Conservation (phyloP, 2,888 invertebrate genomes). For the Ophonus ardosiacus region DNA sequence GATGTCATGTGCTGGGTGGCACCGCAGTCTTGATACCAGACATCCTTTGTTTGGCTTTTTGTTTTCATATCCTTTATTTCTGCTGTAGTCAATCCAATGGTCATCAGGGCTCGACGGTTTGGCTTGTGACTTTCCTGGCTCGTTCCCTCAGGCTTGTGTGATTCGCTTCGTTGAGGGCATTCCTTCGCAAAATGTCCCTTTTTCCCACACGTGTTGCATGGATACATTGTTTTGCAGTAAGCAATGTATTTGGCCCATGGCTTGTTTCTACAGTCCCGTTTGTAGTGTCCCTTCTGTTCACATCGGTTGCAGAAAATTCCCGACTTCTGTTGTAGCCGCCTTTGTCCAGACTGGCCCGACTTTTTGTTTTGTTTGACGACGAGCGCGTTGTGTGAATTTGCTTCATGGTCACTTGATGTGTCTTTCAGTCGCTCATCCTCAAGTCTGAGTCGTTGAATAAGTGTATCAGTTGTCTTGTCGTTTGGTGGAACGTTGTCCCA, state of each 20-base stretch:
- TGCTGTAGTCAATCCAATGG: constrained; percentile 38
- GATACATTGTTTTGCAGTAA: constrained; percentile 68
- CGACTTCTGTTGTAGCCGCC: too few relatives aligned
- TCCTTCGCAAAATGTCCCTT: constrained; percentile 69
- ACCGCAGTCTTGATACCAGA: constrained; percentile 65
- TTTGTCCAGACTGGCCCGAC: too few relatives aligned
- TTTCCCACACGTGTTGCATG: constrained; percentile 68
- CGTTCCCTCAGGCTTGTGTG: constrained; percentile 1
- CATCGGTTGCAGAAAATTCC: not conserved
- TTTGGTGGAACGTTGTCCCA: constrained; percentile 49
- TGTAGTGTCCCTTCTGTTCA: constrained; percentile 65
- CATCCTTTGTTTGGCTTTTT: constrained; percentile 4
- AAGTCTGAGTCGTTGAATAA: constrained; percentile 47
- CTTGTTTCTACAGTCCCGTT: constrained; percentile 66
- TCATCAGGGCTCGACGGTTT: constrained; percentile 36
- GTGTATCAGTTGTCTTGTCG: constrained; percentile 30
- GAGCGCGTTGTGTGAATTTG: constrained; percentile 34
- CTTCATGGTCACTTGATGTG: constrained; percentile 23
- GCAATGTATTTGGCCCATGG: constrained; percentile 67
- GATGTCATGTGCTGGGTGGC: constrained; percentile 69
- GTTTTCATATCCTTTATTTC: constrained; percentile 24
- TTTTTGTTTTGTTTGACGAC: constrained; percentile 53
- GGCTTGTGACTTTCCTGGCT: constrained; percentile 17
- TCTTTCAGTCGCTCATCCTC: not conserved
- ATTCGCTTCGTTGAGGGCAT: constrained; percentile 63